Evolutionary conservation across 2,113 vertebrate species (phyloP).

Genomic region (Psophia crepitans): DNA sequence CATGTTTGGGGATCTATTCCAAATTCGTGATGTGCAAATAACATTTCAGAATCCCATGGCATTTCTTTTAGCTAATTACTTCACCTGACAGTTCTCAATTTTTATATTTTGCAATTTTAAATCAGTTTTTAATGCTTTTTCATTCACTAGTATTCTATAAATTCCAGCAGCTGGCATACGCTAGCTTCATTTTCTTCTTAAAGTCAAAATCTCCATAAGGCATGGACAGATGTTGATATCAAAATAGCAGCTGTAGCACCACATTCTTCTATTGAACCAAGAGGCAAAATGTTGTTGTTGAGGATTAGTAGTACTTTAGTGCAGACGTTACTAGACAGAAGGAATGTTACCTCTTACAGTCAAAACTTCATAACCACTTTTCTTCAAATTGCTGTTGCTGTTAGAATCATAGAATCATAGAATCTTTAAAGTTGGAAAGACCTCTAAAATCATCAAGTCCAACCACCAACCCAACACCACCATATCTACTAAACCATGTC

Average conservation of each 20-base stretch:
- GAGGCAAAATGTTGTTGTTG: neutral
- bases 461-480: no score
- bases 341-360: neutral
- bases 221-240: conserved; percentile 38
- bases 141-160: neutral
- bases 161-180: neutral
- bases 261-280: conserved; percentile 5
- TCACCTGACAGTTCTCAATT: neutral
- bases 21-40: neutral
- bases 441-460: no score
- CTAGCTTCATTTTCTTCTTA: conserved; percentile 2
- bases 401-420: no score
- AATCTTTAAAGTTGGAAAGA: no score
- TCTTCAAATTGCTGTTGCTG: neutral
- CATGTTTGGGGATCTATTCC: neutral
- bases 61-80: neutral
- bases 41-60: neutral
- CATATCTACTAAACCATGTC: no score
- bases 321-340: neutral
- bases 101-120: neutral
- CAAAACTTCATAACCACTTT: neutral
- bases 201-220: conserved; percentile 19
- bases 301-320: conserved; percentile 1
- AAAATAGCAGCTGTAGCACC: conserved; percentile 27
- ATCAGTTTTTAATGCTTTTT: neutral